Evolutionary conservation across 2,113 vertebrate genomes (phyloP), one percentile per base, ranked within the genome.

Genomic region (Hippocampus zosterae): DNA sequence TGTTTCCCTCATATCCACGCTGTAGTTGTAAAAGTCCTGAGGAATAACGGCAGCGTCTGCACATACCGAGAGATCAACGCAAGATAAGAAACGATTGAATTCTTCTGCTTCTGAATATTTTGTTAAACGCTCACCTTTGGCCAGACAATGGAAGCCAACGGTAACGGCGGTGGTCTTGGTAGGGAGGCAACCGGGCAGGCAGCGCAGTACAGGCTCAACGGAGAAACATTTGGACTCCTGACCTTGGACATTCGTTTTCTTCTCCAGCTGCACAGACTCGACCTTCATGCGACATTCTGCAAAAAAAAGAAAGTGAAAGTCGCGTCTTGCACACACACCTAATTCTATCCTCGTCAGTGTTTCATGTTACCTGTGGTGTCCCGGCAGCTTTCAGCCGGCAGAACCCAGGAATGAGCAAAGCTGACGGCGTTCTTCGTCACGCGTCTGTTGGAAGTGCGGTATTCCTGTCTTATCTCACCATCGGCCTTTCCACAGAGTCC

Each of bases 401-500:
- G 57, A 56, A 93, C 90, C 94, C 94, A 95, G 63, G 93, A 93
- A 68, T 93, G 91, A 72, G 83, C 85, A 68, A 88, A 94, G 79
- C 90, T 94, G 69, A 75, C 70, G 60, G 88, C 60, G 68, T 88
- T 88, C 80, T 89, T 90, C 63, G 85, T 81, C 75, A 86, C 2
- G 41, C 85, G 85, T 46, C 89, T 80, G 23, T 82, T 92, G 53
- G 92, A 93, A 6, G 77, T 93, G 61, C 70, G 78, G 67, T 86
- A 94, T 70, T 94, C 94, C 70, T 87, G 83, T 75, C 81, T 88
- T 44, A 75, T 67, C 81, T 95, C 92, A 19, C 90, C 93, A 12
- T 95, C 90, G 6, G 88, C 91, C 64, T 76, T 93, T 85, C 93
- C 94, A 78, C 93, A 94, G 44, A 94, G 80, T 71, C 93, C 93